These are phyloP conservation scores for Noctua janthina DNA, from an alignment of 2,888 invertebrate genomes.

Conservation along the genomic window DNA sequence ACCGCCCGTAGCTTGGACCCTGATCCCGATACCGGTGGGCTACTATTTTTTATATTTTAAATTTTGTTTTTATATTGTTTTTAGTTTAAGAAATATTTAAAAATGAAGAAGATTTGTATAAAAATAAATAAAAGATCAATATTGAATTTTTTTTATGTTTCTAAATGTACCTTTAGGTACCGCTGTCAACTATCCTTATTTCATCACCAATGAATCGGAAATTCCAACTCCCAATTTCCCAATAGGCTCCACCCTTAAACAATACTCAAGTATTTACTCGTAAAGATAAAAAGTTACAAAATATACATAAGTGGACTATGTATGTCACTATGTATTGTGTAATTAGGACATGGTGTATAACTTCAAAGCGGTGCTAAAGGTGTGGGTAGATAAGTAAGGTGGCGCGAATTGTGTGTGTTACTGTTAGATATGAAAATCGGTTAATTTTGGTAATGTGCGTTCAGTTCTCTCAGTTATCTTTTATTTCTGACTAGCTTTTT, in stretches of 20 bases:
- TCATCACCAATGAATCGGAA: background rate
- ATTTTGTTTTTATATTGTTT: too few relatives aligned
- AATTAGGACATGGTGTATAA: conserved; percentile 22
- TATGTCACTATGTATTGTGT: conserved; percentile 32
- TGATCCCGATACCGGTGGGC: too few relatives aligned
- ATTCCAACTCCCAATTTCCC: background rate
- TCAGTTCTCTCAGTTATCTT: too few relatives aligned
- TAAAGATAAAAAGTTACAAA: conserved; percentile 42
- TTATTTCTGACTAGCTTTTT: too few relatives aligned
- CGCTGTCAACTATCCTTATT: background rate
- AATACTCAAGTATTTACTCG: conserved; percentile 15
- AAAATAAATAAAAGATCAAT: too few relatives aligned
- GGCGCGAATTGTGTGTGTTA: conserved; percentile 12
- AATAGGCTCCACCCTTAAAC: conserved; percentile 5
- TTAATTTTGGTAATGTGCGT: background rate
- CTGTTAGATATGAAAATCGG: fast-evolving
- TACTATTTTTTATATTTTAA: too few relatives aligned
- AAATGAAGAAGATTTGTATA: too few relatives aligned
- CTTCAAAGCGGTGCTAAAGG: conserved; percentile 29
- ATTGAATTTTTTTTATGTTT: too few relatives aligned
- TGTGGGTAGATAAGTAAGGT: conserved; percentile 36
- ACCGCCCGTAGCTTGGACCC: too few relatives aligned
- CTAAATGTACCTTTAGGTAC: too few relatives aligned
- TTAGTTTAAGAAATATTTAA: too few relatives aligned
- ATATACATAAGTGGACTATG: conserved; percentile 18